These are phyloP conservation scores for Syritta pipiens DNA, from an alignment of 2,888 invertebrate species.

Conservation along the genomic window DNA sequence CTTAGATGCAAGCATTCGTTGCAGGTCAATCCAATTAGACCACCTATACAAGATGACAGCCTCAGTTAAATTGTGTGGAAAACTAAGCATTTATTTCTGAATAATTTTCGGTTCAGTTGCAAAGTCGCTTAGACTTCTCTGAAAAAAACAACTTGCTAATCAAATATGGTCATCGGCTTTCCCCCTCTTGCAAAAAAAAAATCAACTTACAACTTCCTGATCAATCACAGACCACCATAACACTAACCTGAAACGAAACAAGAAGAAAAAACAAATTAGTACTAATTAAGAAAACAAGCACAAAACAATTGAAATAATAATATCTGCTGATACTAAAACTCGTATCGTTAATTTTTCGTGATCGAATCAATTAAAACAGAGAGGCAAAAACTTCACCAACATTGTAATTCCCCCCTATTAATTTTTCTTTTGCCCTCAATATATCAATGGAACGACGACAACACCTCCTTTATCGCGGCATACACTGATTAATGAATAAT, in stretches of 20 bases:
- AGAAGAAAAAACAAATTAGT: constrained; percentile 16
- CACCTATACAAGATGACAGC: too few species aligned
- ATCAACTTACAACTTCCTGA: background rate
- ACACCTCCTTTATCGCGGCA: constrained; percentile 47
- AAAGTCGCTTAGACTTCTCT: too few species aligned
- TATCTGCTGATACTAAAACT: constrained; percentile 6
- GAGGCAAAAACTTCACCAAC: constrained; percentile 9
- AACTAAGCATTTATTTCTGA: too few species aligned
- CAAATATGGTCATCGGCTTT: too few species aligned
- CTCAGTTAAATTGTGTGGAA: too few species aligned
- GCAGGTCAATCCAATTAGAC: too few species aligned
- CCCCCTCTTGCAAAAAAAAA: too few species aligned
- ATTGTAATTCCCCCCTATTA: too few species aligned
- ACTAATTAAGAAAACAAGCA: constrained; percentile 22
- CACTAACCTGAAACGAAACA: constrained; percentile 49
- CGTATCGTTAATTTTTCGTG: constrained; percentile 5
- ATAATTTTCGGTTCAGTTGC: too few species aligned
- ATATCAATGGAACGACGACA: constrained; percentile 47
- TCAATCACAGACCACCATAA: background rate
- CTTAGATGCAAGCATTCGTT: too few species aligned
- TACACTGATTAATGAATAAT: constrained; percentile 59
- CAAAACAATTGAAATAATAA: constrained; percentile 15
- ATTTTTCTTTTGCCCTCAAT: too few species aligned
- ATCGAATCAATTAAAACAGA: constrained; percentile 3
- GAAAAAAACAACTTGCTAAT: too few species aligned